A percentile compares a stretch with the other conserved stretches of the same genome.
These are phyloP conservation scores for Euproctis similis DNA, from an alignment of 2,888 invertebrate species.

Conservation along the genomic window DNA sequence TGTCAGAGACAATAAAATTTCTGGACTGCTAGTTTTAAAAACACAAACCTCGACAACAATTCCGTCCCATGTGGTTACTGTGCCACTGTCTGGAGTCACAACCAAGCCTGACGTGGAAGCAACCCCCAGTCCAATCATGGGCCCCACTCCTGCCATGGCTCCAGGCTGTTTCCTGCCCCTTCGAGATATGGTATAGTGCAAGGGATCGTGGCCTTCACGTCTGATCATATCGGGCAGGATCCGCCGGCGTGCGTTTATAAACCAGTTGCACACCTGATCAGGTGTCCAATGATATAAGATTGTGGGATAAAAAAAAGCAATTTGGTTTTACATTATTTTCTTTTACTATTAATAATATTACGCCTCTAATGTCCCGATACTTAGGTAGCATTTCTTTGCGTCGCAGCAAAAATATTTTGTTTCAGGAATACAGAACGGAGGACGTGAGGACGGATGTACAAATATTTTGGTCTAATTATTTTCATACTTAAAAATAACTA, in stretches of 20 bases:
- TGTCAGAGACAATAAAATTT: too few relatives aligned
- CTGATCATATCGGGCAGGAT: slow-evolving; percentile 95
- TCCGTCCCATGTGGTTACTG: slow-evolving; percentile 54
- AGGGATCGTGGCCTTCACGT: slow-evolving; percentile 91
- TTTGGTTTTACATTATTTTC: too few relatives aligned
- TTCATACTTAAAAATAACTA: too few relatives aligned
- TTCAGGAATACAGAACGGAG: too few relatives aligned
- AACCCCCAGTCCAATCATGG: slow-evolving; percentile 35
- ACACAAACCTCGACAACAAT: slow-evolving; percentile 51
- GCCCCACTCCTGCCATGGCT: slow-evolving; percentile 36
- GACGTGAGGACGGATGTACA: too few relatives aligned
- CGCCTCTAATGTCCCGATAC: too few relatives aligned
- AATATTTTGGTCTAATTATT: too few relatives aligned
- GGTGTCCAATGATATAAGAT: not conserved
- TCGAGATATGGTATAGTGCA: slow-evolving; percentile 93
- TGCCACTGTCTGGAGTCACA: slow-evolving; percentile 32
- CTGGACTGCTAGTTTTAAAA: too few relatives aligned
- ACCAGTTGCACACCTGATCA: slow-evolving; percentile 91
- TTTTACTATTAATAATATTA: too few relatives aligned
- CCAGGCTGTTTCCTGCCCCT: slow-evolving; percentile 84
- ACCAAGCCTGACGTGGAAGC: slow-evolving; percentile 39
- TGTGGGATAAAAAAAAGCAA: too few relatives aligned
- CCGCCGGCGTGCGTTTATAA: slow-evolving; percentile 93
- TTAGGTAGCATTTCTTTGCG: too few relatives aligned
- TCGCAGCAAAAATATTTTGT: too few relatives aligned